Conservation (phyloP, 1,140 invertebrate genomes). For the Cydia splendana region DNA sequence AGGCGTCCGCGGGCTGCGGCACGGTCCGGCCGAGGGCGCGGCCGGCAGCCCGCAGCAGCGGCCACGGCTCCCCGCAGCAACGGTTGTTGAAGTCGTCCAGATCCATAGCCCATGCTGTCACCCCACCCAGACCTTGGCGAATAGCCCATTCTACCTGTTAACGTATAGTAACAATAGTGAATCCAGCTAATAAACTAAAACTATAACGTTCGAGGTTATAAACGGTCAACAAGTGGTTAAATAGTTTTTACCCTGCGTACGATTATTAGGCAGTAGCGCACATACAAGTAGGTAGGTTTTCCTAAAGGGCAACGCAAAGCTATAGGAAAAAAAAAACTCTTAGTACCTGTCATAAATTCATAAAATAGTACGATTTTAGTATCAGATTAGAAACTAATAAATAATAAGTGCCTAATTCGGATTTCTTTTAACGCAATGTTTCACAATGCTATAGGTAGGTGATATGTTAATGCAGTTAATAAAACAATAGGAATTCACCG, state of each 20-base stretch:
- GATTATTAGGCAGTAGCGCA: too few relatives aligned
- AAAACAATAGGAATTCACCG: background rate
- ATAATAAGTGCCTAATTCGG: background rate
- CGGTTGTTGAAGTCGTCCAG: slow-evolving; percentile 93
- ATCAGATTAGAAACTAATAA: too few relatives aligned
- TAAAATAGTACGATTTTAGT: too few relatives aligned
- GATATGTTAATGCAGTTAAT: too few relatives aligned
- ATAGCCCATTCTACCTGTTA: slow-evolving; percentile 85
- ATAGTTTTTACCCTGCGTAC: too few relatives aligned
- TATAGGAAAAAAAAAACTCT: too few relatives aligned
- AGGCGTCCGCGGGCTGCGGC: slow-evolving; percentile 80
- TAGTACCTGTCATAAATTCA: too few relatives aligned
- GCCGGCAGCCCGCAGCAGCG: slow-evolving; percentile 87
- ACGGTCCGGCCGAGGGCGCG: slow-evolving; percentile 85
- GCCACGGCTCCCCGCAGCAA: slow-evolving; percentile 89
- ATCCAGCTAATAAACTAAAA: background rate
- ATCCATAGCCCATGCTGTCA: slow-evolving; percentile 94
- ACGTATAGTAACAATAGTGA: background rate
- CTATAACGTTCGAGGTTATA: too few relatives aligned
- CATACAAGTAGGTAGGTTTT: too few relatives aligned
- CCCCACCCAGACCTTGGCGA: slow-evolving; percentile 86
- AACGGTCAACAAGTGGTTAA: too few relatives aligned
- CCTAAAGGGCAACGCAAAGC: too few relatives aligned
- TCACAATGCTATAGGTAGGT: background rate
- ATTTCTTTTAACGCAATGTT: background rate